Evolutionary conservation across 2,797 vertebrate genomes (phyloP), one percentile per base, ranked within the genome.

Genomic region (Labroides dimidiatus): DNA sequence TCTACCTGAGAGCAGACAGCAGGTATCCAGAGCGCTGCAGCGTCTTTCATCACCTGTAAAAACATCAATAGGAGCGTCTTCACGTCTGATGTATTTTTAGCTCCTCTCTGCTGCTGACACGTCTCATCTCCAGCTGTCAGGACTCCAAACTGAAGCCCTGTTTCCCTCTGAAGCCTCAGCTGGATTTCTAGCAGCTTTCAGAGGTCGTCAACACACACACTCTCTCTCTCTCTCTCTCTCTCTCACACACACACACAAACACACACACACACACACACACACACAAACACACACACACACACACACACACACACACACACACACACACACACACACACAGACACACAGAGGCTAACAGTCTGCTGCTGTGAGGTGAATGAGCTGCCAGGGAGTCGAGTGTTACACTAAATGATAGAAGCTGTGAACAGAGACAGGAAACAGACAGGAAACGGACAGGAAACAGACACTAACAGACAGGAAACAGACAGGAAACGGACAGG

Each of bases 61-160:
- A 45, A 20, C 27, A 55, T 55, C 63, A 37, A 13, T 55, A n/a
- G 4, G 20, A 19, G 17, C 45, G 21, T 27, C 30, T 9, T 16
- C 44, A 47, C 19, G n/a, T n/a, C 42, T 41, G n/a, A 27, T 9
- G 64, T 68, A 68, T 51, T 44, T 68, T 62, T 45, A 63, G 43
- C 39, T 27, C 16, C 17, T 37, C 39, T 60, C 43, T 19, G 51
- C 43, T 12, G 36, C 53, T 10, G 53, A 14, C 14, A 16, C 60
- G 2, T 51, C 11, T 69, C 50, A n/a, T 14, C 24, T 36, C 1
- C 20, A 1, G 55, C 39, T 57, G 64, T 41, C 57, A 24, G 20
- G 30, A 15, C 19, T 30, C 21, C 52, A 14, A 27, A 39, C 17
- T 7, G 51, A n/a, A 41, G 23, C 16, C 12, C 33, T 33, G 61